phyloP scores from a whole-genome alignment of 2,888 invertebrate genomes.

The Apamea monoglypha region DNA sequence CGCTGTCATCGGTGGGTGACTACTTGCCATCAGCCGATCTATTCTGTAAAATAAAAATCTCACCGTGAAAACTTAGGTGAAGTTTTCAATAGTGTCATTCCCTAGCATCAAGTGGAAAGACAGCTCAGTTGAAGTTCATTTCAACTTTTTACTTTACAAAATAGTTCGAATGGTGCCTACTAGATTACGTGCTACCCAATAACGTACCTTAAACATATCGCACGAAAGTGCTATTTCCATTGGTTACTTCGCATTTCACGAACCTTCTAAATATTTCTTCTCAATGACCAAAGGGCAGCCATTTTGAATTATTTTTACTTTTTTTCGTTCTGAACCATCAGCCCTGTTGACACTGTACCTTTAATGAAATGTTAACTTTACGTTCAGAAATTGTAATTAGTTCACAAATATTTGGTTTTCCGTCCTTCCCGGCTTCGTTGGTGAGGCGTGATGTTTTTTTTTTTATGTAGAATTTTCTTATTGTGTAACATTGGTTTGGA shows the following conservation, averaged over 20 bases:
- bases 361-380: conserved; percentile 79
- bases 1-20: not conserved
- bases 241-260: not conserved
- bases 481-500: conserved; percentile 45
- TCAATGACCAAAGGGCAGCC: conserved; percentile 31
- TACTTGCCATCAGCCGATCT: not conserved
- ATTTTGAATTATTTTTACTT: conserved; percentile 63
- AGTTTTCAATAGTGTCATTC: too few species aligned
- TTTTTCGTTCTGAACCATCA: conserved; percentile 57
- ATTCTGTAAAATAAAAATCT: not conserved
- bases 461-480: conserved; percentile 37
- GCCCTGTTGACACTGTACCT: conserved; percentile 70
- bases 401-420: conserved; percentile 74
- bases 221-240: not conserved
- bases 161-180: not conserved
- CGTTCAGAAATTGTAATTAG: conserved; percentile 77
- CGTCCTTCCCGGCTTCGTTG: conserved; percentile 38
- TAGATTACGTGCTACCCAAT: not conserved
- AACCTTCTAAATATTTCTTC: conserved; percentile 38
- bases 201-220: not conserved
- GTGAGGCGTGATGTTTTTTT: conserved; percentile 45
- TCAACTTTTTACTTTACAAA: not conserved
- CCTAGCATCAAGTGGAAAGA: too few species aligned
- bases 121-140: not conserved
- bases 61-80: not conserved